Evolutionary conservation across 2,888 invertebrate genomes (phyloP), one percentile per base, ranked within the genome.

Genomic region (Tenthredo livida): DNA sequence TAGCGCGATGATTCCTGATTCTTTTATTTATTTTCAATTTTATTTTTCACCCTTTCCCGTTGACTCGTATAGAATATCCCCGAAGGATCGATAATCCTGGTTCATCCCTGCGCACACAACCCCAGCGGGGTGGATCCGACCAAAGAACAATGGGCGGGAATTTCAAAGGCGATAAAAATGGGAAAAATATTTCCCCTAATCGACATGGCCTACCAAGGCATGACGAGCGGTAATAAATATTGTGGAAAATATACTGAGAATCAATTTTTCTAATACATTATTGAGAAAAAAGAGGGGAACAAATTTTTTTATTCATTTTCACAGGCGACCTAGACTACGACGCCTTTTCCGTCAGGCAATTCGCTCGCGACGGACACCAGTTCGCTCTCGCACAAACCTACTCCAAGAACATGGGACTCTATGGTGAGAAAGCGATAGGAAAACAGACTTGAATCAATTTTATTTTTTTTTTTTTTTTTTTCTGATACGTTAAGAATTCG

Each of bases 371-470:
- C 87, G 95, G 95, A 2, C 95, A 95, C 90, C 91, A 94, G 84
- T 92, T 96, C 47, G 94, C 94, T 29, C 92, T 96, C 75, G 93
- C 95, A 3, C 96, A 96, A 91, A 96, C 95, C 3, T 96, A 94
- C 91, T 95, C 96, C 86, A 96, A 96, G 91, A 96, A 96, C 91
- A 95, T 96, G 96, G 96, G 96, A 61, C 93, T 96, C 2, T 96
- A 96, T 92, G 96, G 96, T 94, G 90, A 89, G 88, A 15, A 54
- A 54, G 29, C 47, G 15, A 21, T 7, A 50, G 21, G 17, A 82
- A 9, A 40, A 37, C 21, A 1, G 9, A 50, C 29, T n/a, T 0
- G 15, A 21, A 54, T 33, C 25, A 0, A 7, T 37, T 40, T 67
- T 25, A 3, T 33, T 33, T 33, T 33, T 33, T 33, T 67, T 15